These are phyloP conservation scores for Ennomos erosarius DNA, from an alignment of 2,888 invertebrate species.

Conservation along the genomic window DNA sequence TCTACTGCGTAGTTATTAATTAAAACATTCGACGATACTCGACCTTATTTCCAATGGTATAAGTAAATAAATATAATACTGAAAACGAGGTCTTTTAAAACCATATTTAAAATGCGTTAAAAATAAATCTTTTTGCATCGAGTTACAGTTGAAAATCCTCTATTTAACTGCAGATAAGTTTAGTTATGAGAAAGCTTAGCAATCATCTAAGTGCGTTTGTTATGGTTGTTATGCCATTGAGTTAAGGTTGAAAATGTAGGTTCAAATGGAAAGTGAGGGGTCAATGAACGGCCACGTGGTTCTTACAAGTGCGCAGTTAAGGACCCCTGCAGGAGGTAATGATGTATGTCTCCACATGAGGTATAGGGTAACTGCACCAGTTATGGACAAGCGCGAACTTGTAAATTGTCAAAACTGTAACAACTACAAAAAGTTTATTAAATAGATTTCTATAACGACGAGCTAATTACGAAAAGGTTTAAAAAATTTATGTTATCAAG, in stretches of 20 bases:
- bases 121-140: constrained; percentile 32
- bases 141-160: constrained; percentile 22
- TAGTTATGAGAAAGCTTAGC: constrained; percentile 8
- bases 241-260: constrained; percentile 35
- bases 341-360: constrained; percentile 60
- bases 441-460: too few relatives aligned
- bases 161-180: neutral
- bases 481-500: too few relatives aligned
- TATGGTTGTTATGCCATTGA: constrained; percentile 40
- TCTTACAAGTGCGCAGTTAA: constrained; percentile 78
- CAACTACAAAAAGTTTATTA: too few relatives aligned
- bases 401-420: too few relatives aligned
- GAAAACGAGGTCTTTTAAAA: constrained; percentile 22
- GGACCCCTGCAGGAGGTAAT: constrained; percentile 76
- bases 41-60: constrained; percentile 23
- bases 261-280: constrained; percentile 44
- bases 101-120: constrained; percentile 33
- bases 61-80: constrained; percentile 15
- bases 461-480: too few relatives aligned
- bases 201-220: constrained; percentile 42
- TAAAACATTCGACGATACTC: constrained; percentile 13
- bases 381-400: neutral
- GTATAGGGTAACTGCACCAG: constrained; percentile 48
- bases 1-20: constrained; percentile 29
- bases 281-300: constrained; percentile 79